Evolutionary conservation across 1,140 invertebrate genomes (phyloP).

Genomic region (Temnothorax longispinosus): DNA sequence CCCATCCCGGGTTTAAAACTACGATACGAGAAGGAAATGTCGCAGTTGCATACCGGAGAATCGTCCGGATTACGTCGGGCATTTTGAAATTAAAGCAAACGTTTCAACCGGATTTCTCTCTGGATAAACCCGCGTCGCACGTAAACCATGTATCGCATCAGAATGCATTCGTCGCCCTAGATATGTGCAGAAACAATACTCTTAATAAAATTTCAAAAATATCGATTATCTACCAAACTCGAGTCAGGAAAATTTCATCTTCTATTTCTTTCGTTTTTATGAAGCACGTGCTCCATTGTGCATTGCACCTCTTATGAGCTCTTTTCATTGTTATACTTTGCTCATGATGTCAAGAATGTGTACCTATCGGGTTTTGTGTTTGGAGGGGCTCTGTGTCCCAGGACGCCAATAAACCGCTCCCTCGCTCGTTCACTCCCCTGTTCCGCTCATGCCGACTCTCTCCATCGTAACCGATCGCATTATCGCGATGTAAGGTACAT

Average conservation of each 20-base stretch:
- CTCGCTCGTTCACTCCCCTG: conserved; percentile 23
- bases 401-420: conserved; percentile 56
- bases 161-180: background rate
- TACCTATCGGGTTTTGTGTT: conserved; percentile 40
- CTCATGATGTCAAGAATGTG: conserved; percentile 10
- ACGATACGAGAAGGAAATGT: conserved; percentile 30
- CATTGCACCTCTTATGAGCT: background rate
- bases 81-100: conserved; percentile 24
- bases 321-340: background rate
- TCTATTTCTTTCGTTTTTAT: background rate
- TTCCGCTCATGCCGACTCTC: conserved; percentile 11
- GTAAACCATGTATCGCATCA: background rate
- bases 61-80: background rate
- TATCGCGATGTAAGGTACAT: conserved; percentile 61
- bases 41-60: background rate
- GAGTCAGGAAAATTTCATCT: background rate
- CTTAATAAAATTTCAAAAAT: too few species aligned
- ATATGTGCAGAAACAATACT: too few species aligned
- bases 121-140: background rate
- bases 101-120: background rate
- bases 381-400: conserved; percentile 17
- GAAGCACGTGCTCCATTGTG: background rate
- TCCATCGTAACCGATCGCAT: conserved; percentile 54
- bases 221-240: too few species aligned
- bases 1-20: conserved; percentile 24